Base-by-base conservation (phyloP, 1,140 invertebrate genomes). In the Ips nitidus region DNA sequence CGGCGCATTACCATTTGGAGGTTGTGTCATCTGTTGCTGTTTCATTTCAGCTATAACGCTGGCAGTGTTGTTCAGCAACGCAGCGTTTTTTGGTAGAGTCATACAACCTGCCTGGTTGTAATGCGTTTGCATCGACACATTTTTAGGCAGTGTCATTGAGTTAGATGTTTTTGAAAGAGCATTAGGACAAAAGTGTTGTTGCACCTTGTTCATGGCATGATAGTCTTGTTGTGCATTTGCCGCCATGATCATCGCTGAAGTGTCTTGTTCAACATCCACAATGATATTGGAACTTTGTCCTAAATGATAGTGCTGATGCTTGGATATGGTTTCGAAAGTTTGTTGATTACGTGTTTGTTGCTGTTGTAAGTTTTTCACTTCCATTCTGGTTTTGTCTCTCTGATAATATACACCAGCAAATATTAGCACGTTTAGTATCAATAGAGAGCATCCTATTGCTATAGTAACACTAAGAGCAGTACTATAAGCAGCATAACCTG, bases 401-500 rank as follows among this genome's bases (percentile, higher is more conserved):
- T 94, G 93, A 81, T 94, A 94, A 79, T 93, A 94, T 1, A 95
- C 91, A 1, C 86, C 92, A 50, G 92, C 91, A 74, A 94, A 94
- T 71, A 95, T 93, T 2, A 95, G 84, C 4, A 95, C 88, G 79
- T 95, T 95, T 4, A 95, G 81, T 57, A 95, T 90, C 7, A 95
- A 83, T 22, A 97, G 81, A 1, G 91, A 92, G 76, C 93, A 94
- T 1, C 94, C 94, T 41, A 96, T 92, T 1, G 92, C 92, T 70
- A 96, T 93, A 2, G 93, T 95, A 3, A 95, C 89, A 75, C 90
- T 92, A 2, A 95, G 79, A 2, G 92, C 91, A 1, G 92, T 94
- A 2, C 89, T 91, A 77, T 93, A 94, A 0, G 90, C 89, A 0
- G 89, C 88, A 74, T 90, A 91, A 69, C 89, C 88, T n/a, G 90